These are phyloP conservation scores for Nephrocerus scutellatus DNA, from an alignment of 2,888 invertebrate species.

Conservation along the genomic window DNA sequence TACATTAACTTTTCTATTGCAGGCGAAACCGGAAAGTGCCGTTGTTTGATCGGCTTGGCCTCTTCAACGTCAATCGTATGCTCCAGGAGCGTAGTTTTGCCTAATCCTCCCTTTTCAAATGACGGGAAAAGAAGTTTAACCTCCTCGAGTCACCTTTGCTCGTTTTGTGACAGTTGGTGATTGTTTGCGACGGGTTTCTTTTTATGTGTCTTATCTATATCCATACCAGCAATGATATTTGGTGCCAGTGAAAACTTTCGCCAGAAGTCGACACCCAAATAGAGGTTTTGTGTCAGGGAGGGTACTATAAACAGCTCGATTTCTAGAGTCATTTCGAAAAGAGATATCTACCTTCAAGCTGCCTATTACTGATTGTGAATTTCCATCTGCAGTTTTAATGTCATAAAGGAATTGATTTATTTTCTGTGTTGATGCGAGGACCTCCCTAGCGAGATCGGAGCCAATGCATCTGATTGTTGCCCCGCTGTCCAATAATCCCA, in stretches of 20 bases:
- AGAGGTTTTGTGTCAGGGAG: constrained; percentile 12
- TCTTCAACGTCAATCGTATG: constrained; percentile 19
- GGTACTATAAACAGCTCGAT: constrained; percentile 12
- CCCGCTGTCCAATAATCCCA: constrained; percentile 13
- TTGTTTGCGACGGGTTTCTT: too few species aligned
- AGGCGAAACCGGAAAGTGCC: constrained; percentile 21
- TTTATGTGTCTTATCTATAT: too few species aligned
- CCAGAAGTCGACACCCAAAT: constrained; percentile 18
- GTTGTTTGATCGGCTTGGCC: constrained; percentile 19
- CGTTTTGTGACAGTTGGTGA: neutral
- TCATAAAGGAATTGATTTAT: constrained; percentile 2
- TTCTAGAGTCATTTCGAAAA: constrained; percentile 1
- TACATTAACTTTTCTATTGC: constrained; percentile 18
- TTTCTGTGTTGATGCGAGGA: neutral
- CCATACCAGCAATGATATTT: too few species aligned
- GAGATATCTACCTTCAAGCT: constrained; percentile 7
- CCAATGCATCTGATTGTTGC: constrained; percentile 16
- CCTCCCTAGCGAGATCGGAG: neutral
- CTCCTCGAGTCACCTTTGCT: constrained; percentile 1
- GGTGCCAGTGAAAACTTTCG: constrained; percentile 3
- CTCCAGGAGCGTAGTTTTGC: constrained; percentile 16
- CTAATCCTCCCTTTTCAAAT: constrained; percentile 14
- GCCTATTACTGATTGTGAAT: constrained; percentile 8
- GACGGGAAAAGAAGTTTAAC: constrained; percentile 13
- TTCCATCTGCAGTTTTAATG: constrained; percentile 14